Percentiles rank a stretch among this genome's conserved stretches.
These are phyloP conservation scores for Pseudachorutes palmiensis DNA, from an alignment of 1,140 invertebrate genomes.

Conservation along the genomic window DNA sequence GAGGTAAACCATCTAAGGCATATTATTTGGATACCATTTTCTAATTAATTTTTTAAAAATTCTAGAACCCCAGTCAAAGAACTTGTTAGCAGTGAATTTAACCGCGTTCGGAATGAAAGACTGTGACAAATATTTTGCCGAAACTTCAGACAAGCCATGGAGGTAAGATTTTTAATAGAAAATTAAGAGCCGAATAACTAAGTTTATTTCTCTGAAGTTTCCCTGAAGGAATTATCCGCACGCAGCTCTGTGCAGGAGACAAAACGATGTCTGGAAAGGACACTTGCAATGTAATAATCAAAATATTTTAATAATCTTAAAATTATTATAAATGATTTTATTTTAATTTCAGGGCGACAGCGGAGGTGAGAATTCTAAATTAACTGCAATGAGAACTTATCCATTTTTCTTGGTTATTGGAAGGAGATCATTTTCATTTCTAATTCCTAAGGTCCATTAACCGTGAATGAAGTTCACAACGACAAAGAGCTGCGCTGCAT, in stretches of 20 bases:
- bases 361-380: constrained; percentile 16
- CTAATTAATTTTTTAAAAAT: not conserved
- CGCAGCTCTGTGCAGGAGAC: constrained; percentile 34
- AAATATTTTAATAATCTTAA: not conserved
- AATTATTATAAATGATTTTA: not conserved
- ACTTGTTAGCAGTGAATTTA: constrained; percentile 32
- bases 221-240: constrained; percentile 23
- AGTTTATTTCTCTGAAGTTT: constrained; percentile 16
- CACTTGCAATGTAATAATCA: constrained; percentile 31
- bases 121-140: constrained; percentile 23
- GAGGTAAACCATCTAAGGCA: constrained; percentile 14
- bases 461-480: constrained; percentile 14
- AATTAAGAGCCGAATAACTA: not conserved
- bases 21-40: not conserved
- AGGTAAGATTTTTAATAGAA: constrained; percentile 10
- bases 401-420: not conserved
- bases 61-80: constrained; percentile 20
- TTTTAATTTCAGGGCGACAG: constrained; percentile 27
- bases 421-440: constrained; percentile 5
- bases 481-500: constrained; percentile 19
- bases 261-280: constrained; percentile 24
- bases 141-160: constrained; percentile 19
- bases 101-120: constrained; percentile 14
- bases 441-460: constrained; percentile 23
- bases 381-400: not conserved